Evolutionary conservation across 2,113 vertebrate genomes (phyloP).

Genomic region (Vulpes lagopus): DNA sequence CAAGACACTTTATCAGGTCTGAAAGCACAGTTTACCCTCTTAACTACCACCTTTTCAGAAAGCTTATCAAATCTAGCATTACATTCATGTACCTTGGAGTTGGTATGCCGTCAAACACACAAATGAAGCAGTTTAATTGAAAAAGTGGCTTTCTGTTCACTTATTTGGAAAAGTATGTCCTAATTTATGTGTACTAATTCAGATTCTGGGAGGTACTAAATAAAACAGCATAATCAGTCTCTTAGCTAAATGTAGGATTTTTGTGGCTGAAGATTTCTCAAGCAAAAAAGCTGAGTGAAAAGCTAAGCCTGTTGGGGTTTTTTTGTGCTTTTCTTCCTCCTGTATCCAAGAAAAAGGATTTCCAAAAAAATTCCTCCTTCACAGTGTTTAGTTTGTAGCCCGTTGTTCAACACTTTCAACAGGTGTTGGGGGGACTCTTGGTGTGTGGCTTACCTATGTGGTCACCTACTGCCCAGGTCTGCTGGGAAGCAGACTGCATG

Average conservation of each 20-base stretch:
- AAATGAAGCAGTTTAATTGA: constrained; percentile 11
- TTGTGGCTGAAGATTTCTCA: neutral
- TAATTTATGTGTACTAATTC: neutral
- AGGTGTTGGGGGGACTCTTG: neutral
- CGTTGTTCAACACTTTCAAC: neutral
- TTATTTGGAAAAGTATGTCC: constrained; percentile 49
- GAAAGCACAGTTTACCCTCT: constrained; percentile 70
- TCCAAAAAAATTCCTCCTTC: constrained; percentile 50
- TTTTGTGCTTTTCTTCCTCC: neutral
- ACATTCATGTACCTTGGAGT: constrained; percentile 5
- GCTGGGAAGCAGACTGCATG: neutral
- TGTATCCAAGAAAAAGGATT: constrained; percentile 17
- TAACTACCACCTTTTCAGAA: constrained; percentile 53
- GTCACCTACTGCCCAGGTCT: neutral
- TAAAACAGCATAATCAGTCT: neutral
- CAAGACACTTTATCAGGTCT: constrained; percentile 64
- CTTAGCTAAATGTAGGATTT: constrained; percentile 48
- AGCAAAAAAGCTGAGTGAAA: neutral
- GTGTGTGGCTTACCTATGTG: neutral
- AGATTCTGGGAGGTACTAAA: neutral
- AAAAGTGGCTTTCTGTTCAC: constrained; percentile 17
- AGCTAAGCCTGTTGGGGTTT: neutral
- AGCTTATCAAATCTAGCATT: constrained; percentile 35
- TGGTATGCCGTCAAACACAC: fast-evolving
- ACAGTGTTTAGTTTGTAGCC: constrained; percentile 1